Evolutionary conservation across 1,140 invertebrate genomes (phyloP).

Genomic region (Thaumetopoea pityocampa): DNA sequence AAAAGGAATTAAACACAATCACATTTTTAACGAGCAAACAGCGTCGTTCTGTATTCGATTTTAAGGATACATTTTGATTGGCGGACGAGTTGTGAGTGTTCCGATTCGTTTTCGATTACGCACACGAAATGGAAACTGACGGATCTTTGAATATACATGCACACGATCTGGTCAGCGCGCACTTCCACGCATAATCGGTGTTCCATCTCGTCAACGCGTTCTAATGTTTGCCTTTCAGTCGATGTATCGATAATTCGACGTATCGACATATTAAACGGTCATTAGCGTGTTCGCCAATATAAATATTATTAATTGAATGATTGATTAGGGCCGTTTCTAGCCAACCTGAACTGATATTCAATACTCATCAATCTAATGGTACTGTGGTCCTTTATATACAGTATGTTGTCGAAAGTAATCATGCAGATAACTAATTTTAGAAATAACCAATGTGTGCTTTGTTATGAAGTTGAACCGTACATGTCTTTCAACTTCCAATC

Average conservation of each 20-base stretch:
- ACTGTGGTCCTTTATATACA: conserved; percentile 1
- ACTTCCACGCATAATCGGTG: conserved; percentile 42
- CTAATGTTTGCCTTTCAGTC: conserved; percentile 23
- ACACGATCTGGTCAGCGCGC: conserved; percentile 42
- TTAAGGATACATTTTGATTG: conserved; percentile 45
- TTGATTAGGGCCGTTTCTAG: conserved; percentile 26
- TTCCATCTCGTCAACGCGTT: conserved; percentile 23
- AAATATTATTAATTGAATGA: conserved; percentile 29
- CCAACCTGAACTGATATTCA: background rate
- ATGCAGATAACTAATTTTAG: too few species aligned
- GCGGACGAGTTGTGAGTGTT: conserved; percentile 21
- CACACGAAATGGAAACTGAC: conserved; percentile 68
- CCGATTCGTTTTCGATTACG: conserved; percentile 61
- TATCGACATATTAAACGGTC: conserved; percentile 27
- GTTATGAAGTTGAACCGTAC: too few species aligned
- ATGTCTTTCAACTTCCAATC: too few species aligned
- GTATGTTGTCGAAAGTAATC: too few species aligned
- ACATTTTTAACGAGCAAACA: conserved; percentile 5
- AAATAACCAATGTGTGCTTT: too few species aligned
- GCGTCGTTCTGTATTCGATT: conserved; percentile 4
- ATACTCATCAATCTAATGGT: conserved; percentile 9
- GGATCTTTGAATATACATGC: conserved; percentile 72
- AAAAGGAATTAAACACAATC: conserved; percentile 58
- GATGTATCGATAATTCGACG: conserved; percentile 16
- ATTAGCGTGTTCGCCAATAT: conserved; percentile 28